These are phyloP conservation scores for Drosophila cardini DNA, from an alignment of 1,140 invertebrate genomes.

Conservation along the genomic window DNA sequence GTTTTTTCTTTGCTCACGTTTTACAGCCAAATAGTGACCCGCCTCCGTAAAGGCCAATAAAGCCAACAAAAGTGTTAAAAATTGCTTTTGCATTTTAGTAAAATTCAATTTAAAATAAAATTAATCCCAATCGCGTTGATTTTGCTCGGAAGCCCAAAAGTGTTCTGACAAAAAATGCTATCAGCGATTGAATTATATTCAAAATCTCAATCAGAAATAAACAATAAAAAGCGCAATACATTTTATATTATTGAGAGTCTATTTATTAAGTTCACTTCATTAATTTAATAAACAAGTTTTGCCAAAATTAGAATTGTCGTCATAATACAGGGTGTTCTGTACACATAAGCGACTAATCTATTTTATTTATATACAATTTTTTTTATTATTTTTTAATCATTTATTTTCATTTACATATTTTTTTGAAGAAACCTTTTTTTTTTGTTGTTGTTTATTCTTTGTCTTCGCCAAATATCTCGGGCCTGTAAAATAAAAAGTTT, in stretches of 20 bases:
- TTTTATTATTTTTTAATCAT: too few species aligned
- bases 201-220: conserved; percentile 49
- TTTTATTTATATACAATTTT: too few species aligned
- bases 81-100: conserved; percentile 44
- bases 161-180: conserved; percentile 46
- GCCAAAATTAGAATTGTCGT: conserved; percentile 56
- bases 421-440: too few species aligned
- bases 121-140: conserved; percentile 29
- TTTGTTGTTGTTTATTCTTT: too few species aligned
- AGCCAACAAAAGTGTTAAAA: conserved; percentile 33
- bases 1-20: conserved; percentile 56
- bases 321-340: conserved; percentile 57
- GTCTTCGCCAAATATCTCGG: too few species aligned
- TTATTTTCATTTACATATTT: too few species aligned
- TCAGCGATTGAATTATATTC: conserved; percentile 59
- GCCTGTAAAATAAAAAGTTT: too few species aligned
- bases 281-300: conserved; percentile 69
- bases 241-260: conserved; percentile 34
- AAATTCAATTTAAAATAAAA: not conserved
- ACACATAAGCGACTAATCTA: not conserved
- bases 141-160: conserved; percentile 24
- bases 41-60: conserved; percentile 5
- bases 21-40: conserved; percentile 57
- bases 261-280: conserved; percentile 17
- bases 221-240: conserved; percentile 48